Base-by-base conservation (phyloP, 1,140 invertebrate genomes). In the Drosophila guanche region DNA sequence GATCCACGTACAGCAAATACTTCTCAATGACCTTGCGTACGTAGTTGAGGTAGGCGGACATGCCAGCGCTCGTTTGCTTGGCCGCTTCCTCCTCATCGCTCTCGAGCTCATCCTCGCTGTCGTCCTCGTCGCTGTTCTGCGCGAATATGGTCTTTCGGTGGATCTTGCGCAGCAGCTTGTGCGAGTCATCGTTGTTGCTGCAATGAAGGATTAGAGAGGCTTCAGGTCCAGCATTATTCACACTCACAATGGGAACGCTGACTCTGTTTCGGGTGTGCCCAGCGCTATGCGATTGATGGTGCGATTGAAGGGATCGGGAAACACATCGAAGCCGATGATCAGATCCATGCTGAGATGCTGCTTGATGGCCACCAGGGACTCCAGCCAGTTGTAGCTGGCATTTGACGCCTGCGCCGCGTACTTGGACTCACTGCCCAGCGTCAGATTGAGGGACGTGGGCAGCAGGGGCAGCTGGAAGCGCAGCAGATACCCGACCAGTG, bases 321-420 rank as follows among this genome's bases (percentile, higher is more conserved):
- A 93, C n/a, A 95, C 93, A 60, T 94, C 93, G 50, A 95, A 94
- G 0, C 95, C 95, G 58, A 96, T 94, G 1, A 95, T 93, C 1
- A 95, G 83, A 68, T 96, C 95, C 91, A 94, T 93, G 7, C 93
- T 93, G 1, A 95, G 88, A 33, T 93, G 81, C 61, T 92, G 93
- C 71, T 95, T 95, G 1, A 95, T 92, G 27, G 92, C 92, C 16
- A 93, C 94, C 14, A 95, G 92, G 22, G 93, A 90, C 43, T 93
- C 90, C 29, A 95, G 75, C 93, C 95, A 95, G 91, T 94, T 92
- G 63, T 94, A 95, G 10, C 73, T 90, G 23, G 78, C 5, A 33
- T 69, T 70, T 2, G 10, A 14, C 8, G 4, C 3, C 12, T 43
- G 55, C 12, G 42, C 14, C 0, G 22, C 29, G 22, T 68, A 89